phyloP scores from a whole-genome alignment of 2,797 vertebrate species.

The Sylvia borin region DNA sequence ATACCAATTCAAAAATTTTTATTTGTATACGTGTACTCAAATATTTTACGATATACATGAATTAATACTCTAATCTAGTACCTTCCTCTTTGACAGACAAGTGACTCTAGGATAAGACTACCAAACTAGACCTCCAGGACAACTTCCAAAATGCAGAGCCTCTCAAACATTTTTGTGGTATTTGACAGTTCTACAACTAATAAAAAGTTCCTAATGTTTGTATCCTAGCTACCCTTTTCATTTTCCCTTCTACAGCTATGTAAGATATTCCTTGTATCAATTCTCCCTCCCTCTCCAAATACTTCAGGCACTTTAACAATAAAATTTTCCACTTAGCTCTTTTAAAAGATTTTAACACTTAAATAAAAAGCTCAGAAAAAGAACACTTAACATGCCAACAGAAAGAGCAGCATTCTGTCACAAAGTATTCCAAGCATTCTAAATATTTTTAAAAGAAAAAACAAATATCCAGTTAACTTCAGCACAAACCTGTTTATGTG shows the following conservation, averaged over 20 bases:
- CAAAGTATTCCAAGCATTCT: conserved; percentile 24
- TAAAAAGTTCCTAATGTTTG: neutral
- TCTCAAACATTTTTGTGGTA: neutral
- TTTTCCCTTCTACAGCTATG: neutral
- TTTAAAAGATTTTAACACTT: neutral
- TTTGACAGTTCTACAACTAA: neutral
- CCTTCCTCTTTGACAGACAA: neutral
- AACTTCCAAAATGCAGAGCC: neutral
- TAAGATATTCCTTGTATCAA: neutral
- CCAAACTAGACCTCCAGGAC: neutral
- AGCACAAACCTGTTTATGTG: neutral
- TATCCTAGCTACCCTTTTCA: neutral
- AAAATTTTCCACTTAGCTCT: neutral
- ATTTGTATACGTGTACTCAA: neutral
- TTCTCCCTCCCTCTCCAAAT: neutral
- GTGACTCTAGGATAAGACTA: neutral
- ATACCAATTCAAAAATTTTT: neutral
- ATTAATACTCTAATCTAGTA: neutral
- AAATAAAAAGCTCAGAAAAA: neutral
- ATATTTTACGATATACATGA: neutral
- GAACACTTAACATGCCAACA: neutral
- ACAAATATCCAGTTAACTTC: neutral
- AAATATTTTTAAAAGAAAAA: conserved; percentile 3
- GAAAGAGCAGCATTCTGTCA: neutral
- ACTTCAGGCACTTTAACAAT: neutral